A percentile compares a stretch with the other conserved stretches of the same genome.
phyloP scores from a whole-genome alignment of 1,140 invertebrate genomes.

The Drosophila lini region DNA sequence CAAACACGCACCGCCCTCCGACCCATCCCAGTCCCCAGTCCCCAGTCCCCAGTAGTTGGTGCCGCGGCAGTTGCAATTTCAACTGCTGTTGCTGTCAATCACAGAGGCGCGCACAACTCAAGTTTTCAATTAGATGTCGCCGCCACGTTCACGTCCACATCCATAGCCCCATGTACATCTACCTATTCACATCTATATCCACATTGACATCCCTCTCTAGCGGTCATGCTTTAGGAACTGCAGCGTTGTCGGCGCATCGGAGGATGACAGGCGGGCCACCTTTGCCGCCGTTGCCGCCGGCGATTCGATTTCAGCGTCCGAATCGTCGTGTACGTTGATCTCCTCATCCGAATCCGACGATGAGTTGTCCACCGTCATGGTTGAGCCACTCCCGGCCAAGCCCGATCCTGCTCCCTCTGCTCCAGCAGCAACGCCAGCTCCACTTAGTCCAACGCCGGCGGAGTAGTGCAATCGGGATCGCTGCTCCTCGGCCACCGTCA shows the following conservation, averaged over 20 bases:
- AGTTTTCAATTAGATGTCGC: conserved; percentile 74
- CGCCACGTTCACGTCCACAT: conserved; percentile 13
- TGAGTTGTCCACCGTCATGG: conserved; percentile 81
- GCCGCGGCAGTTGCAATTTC: conserved; percentile 19
- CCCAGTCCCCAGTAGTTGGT: conserved; percentile 3
- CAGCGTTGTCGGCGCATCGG: conserved; percentile 67
- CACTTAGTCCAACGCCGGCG: conserved; percentile 88
- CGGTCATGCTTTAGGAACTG: conserved; percentile 83
- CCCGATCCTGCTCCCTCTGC: conserved; percentile 85
- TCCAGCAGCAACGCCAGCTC: conserved; percentile 27
- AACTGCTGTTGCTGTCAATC: conserved; percentile 68
- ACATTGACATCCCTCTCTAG: conserved; percentile 22
- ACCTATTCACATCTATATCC: not conserved
- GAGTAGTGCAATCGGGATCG: conserved; percentile 64
- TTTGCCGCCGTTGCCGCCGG: conserved; percentile 67
- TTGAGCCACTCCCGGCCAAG: conserved; percentile 45
- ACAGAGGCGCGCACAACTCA: conserved; percentile 81
- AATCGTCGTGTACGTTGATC: conserved; percentile 89
- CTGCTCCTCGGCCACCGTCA: conserved; percentile 82
- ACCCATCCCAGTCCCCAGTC: conserved; percentile 5
- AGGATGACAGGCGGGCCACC: conserved; percentile 75
- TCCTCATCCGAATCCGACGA: conserved; percentile 81
- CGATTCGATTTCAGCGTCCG: conserved; percentile 84
- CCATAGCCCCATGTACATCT: not conserved
- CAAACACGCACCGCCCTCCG: conserved; percentile 53